Percentiles rank a stretch among this genome's conserved stretches.
These are phyloP conservation scores for Clitarchus hookeri DNA, from an alignment of 2,888 invertebrate species.

Conservation along the genomic window DNA sequence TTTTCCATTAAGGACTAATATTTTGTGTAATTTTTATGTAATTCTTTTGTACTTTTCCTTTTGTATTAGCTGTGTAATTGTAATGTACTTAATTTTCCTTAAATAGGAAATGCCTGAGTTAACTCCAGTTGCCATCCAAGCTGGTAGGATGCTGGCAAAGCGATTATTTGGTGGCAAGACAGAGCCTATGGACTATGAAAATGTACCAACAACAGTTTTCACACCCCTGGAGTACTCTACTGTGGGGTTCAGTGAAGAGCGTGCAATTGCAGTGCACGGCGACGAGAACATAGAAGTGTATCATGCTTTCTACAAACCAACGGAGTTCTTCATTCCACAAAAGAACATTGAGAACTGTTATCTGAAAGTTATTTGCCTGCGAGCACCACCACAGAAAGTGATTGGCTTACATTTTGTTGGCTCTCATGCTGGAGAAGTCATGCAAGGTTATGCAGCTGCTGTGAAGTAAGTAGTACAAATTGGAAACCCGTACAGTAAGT, in stretches of 20 bases:
- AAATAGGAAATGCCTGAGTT: conserved; percentile 77
- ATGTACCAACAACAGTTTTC: conserved; percentile 94
- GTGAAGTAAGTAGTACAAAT: conserved; percentile 69
- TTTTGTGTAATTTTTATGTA: too few species aligned
- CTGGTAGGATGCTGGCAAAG: conserved; percentile 83
- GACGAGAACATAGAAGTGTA: conserved; percentile 86
- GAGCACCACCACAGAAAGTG: conserved; percentile 71
- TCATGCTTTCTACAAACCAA: conserved; percentile 92
- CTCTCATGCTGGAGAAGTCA: conserved; percentile 90
- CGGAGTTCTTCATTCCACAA: conserved; percentile 94
- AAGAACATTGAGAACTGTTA: conserved; percentile 88
- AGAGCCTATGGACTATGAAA: conserved; percentile 78
- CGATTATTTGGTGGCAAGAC: conserved; percentile 66
- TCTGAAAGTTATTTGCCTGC: conserved; percentile 78
- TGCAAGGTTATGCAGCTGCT: conserved; percentile 91
- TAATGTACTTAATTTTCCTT: conserved; percentile 25
- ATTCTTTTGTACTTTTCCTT: too few species aligned
- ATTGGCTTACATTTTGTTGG: conserved; percentile 90
- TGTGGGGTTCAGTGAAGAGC: conserved; percentile 91
- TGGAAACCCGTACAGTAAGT: neutral
- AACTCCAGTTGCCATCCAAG: conserved; percentile 95
- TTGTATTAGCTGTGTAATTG: neutral
- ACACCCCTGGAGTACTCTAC: conserved; percentile 96
- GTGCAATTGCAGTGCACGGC: conserved; percentile 69
- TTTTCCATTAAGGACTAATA: too few species aligned